phyloP scores from a whole-genome alignment of 2,113 vertebrate genomes.

The Dasyornis broadbenti region DNA sequence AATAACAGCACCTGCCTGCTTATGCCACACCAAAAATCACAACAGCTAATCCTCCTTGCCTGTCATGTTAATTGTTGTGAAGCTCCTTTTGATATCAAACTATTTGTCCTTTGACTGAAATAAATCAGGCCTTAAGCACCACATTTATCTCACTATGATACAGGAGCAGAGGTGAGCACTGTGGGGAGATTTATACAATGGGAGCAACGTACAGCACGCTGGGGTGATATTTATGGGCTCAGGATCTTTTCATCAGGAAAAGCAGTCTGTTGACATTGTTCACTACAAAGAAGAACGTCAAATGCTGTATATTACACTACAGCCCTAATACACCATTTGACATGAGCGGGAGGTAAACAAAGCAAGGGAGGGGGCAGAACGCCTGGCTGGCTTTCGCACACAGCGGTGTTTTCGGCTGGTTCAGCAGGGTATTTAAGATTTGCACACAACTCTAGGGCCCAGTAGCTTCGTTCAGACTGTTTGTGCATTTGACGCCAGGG shows the following conservation, averaged over 20 bases:
- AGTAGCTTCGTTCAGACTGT: background rate
- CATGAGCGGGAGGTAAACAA: constrained; percentile 9
- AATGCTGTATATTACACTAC: background rate
- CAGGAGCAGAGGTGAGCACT: constrained; percentile 49
- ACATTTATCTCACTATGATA: constrained; percentile 39
- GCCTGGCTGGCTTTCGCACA: accelerated
- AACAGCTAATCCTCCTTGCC: constrained; percentile 61
- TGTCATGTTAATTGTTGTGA: constrained; percentile 56
- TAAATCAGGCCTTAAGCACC: constrained; percentile 62
- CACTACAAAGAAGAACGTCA: constrained; percentile 24
- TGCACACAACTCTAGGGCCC: background rate
- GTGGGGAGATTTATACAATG: constrained; percentile 25
- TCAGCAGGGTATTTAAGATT: background rate
- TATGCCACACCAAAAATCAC: constrained; percentile 30
- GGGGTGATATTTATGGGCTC: constrained; percentile 4
- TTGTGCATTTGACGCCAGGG: background rate
- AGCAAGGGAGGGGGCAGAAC: background rate
- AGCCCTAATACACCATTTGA: background rate
- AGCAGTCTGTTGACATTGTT: constrained; percentile 21
- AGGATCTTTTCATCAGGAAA: constrained; percentile 10
- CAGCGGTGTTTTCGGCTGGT: background rate
- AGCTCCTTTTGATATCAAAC: constrained; percentile 61
- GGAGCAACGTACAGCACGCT: background rate
- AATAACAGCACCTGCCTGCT: constrained; percentile 75
- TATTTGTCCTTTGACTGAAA: constrained; percentile 65